Evolutionary conservation across 2,888 invertebrate species (phyloP).

Genomic region (Tetragnatha montana): DNA sequence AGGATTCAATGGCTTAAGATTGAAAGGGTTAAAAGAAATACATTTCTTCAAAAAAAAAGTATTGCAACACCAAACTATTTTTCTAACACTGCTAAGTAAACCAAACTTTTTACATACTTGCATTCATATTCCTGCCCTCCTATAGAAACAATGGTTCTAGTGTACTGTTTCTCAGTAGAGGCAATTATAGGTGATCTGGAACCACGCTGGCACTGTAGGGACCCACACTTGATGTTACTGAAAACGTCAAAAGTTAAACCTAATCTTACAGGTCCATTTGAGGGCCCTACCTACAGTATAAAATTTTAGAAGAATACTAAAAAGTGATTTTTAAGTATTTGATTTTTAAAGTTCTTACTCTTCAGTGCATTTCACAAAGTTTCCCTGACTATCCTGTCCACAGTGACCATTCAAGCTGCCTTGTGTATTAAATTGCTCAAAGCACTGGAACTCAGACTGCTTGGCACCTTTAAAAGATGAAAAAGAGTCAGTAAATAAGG

Average conservation of each 20-base stretch:
- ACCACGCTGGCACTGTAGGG: conserved; percentile 94
- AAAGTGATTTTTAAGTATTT: not conserved
- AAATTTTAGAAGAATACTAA: not conserved
- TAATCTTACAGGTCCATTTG: not conserved
- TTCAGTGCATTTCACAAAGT: conserved; percentile 89
- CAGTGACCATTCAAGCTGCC: conserved; percentile 97
- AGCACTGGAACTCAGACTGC: conserved; percentile 82
- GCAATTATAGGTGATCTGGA: conserved; percentile 86
- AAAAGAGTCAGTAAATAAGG: not conserved
- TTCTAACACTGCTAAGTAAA: not conserved
- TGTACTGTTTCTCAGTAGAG: conserved; percentile 88
- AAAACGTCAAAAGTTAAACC: conserved; percentile 29
- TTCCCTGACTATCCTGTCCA: conserved; percentile 86
- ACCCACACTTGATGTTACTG: conserved; percentile 94
- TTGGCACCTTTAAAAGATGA: conserved; percentile 79
- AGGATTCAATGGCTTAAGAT: no score
- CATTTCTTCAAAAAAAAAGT: not conserved
- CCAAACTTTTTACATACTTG: conserved; percentile 83
- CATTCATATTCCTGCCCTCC: conserved; percentile 94
- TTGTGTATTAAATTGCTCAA: conserved; percentile 95
- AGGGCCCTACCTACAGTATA: not conserved
- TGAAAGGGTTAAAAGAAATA: no score
- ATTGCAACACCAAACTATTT: not conserved
- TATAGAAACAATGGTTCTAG: conserved; percentile 91
- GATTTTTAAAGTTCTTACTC: conserved; percentile 81